Conservation (phyloP, 2,888 invertebrate species). For the Lysandra coridon region DNA sequence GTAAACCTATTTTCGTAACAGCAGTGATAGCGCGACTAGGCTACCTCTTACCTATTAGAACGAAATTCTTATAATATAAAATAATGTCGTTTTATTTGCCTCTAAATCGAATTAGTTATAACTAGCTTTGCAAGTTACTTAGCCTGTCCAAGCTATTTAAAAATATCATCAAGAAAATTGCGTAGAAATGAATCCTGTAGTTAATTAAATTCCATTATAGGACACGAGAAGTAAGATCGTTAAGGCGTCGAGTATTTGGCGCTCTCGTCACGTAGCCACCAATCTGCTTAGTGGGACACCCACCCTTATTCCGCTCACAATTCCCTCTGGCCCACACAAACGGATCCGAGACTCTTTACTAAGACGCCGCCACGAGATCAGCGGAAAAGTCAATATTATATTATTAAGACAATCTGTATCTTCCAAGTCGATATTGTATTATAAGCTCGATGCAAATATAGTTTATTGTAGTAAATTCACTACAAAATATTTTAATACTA, state of each 20-base stretch:
- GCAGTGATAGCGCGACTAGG: no score
- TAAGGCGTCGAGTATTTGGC: slow-evolving; percentile 1
- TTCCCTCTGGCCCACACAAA: slow-evolving; percentile 63
- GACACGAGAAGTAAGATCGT: slow-evolving; percentile 12
- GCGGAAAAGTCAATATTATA: neutral
- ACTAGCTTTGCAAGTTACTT: no score
- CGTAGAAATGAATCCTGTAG: neutral
- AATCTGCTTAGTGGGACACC: slow-evolving; percentile 76
- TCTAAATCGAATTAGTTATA: no score
- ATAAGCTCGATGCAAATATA: no score
- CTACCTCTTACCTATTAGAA: no score
- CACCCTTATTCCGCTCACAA: slow-evolving; percentile 66
- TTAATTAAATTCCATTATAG: neutral
- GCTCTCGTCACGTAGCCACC: slow-evolving; percentile 63
- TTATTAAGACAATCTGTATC: neutral
- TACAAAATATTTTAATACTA: no score
- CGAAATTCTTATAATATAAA: no score
- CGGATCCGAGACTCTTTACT: slow-evolving; percentile 54
- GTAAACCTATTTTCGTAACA: no score
- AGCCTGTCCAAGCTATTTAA: neutral
- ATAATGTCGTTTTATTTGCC: no score
- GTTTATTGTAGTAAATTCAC: no score
- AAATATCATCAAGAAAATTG: neutral
- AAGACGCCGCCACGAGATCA: neutral
- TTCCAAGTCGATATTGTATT: no score